Evolutionary conservation across 2,113 vertebrate species (phyloP).

Genomic region (Nanorana parkeri): DNA sequence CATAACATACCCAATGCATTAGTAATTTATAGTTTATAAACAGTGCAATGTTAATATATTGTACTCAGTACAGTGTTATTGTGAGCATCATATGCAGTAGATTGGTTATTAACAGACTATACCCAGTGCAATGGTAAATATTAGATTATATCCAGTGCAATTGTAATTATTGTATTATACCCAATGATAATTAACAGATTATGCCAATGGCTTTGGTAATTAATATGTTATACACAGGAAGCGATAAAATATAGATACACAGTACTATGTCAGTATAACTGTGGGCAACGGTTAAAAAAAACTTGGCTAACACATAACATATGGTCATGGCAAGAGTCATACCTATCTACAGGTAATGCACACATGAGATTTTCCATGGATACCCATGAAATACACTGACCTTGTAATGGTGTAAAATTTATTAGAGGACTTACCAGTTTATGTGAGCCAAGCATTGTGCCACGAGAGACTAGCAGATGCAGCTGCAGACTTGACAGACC

Average conservation of each 20-base stretch:
- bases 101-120: background rate
- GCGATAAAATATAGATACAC: too few relatives aligned
- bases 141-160: too few relatives aligned
- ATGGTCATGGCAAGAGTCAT: background rate
- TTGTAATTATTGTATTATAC: too few relatives aligned
- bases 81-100: too few relatives aligned
- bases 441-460: conserved; percentile 41
- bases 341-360: background rate
- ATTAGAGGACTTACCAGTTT: conserved; percentile 48
- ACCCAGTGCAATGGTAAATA: background rate
- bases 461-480: background rate
- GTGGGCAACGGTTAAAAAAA: too few relatives aligned
- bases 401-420: background rate
- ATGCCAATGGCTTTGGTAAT: too few relatives aligned
- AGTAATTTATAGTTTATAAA: too few relatives aligned
- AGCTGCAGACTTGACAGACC: conserved; percentile 12
- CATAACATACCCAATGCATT: too few relatives aligned
- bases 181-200: too few relatives aligned
- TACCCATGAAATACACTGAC: background rate
- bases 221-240: too few relatives aligned
- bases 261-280: background rate
- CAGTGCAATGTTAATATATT: too few relatives aligned
- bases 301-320: background rate
- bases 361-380: background rate
- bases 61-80: too few relatives aligned